Percentiles rank a stretch among this genome's conserved stretches.
Evolutionary conservation across 2,113 vertebrate species (phyloP).

Genomic region (Larimichthys crocea): DNA sequence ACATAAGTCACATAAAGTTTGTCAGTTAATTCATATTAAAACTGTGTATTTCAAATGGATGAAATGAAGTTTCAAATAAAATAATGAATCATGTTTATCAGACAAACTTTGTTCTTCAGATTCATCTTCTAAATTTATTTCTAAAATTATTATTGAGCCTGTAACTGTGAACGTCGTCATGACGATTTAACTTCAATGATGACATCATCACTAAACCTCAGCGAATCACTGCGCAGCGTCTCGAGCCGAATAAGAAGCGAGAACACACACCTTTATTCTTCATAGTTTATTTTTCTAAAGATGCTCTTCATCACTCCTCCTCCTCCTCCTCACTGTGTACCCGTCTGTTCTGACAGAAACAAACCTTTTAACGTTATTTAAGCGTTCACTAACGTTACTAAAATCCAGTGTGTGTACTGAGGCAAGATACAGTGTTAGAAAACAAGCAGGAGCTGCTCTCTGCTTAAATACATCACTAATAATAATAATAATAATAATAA

Average conservation of each 20-base stretch:
- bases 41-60: too few species aligned
- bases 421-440: constrained; percentile 34
- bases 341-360: neutral
- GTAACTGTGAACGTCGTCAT: too few species aligned
- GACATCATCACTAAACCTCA: too few species aligned
- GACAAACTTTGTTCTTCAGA: too few species aligned
- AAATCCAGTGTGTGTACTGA: constrained; percentile 44
- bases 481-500: neutral
- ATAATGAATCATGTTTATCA: too few species aligned
- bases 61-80: too few species aligned
- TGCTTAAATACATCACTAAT: constrained; percentile 26
- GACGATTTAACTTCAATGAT: too few species aligned
- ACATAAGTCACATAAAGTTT: too few species aligned
- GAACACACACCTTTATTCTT: neutral
- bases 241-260: neutral
- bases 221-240: too few species aligned
- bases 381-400: neutral
- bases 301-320: neutral
- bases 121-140: too few species aligned
- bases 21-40: too few species aligned
- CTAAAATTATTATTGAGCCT: too few species aligned
- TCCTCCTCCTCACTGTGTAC: neutral
- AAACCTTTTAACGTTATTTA: neutral
- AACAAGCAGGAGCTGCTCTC: constrained; percentile 9
- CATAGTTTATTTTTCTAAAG: constrained; percentile 22